Base-by-base conservation (phyloP, 2,113 vertebrate species). In the Calcarius ornatus region DNA sequence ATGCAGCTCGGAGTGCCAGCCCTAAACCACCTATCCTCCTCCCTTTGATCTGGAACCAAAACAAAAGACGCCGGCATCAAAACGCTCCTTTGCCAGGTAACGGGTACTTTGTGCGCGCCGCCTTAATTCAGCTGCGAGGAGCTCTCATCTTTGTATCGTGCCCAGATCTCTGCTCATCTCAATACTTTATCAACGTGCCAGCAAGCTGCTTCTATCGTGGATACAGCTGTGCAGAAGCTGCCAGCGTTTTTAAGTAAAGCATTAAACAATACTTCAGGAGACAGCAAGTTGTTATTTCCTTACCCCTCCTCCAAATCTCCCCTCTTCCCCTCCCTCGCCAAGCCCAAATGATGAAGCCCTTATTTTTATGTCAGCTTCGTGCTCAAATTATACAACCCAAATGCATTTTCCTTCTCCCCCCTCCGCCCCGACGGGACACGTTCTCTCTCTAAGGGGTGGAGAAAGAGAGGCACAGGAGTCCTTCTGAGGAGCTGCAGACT, bases 101-200 rank as follows among this genome's bases (percentile, higher is more conserved):
- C 1, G 0, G 70, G 70, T 77, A 90, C 50, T 87, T 80, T 37
- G 71, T 91, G 54, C 0, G 0, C 0, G 0, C 27, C 40, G 68
- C 64, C 90, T 92, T 94, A 88, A 94, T 92, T 90, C 90, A 88
- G 51, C 59, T 83, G 87, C 7, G 51, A 92, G 63, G n/a, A 79
- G 31, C 63, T 90, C 75, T 88, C 63, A 13, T 81, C 78, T 87
- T 57, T 88, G 35, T 70, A 81, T 81, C 20, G 0, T 89, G 63
- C 81, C 75, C 63, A 70, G 72, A 88, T 93, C 81, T 92, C 31
- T 0, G 6, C 75, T 88, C 2, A 0, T 71, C 90, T 94, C 95
- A 92, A 92, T 95, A 85, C 93, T 95, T 94, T 95, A 94, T 92
- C 93, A 85, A 47, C 81, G 84, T 92, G 81, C 91, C 81, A 92